Base-by-base conservation (phyloP, 1,140 invertebrate genomes). In the Piezodorus guildinii region DNA sequence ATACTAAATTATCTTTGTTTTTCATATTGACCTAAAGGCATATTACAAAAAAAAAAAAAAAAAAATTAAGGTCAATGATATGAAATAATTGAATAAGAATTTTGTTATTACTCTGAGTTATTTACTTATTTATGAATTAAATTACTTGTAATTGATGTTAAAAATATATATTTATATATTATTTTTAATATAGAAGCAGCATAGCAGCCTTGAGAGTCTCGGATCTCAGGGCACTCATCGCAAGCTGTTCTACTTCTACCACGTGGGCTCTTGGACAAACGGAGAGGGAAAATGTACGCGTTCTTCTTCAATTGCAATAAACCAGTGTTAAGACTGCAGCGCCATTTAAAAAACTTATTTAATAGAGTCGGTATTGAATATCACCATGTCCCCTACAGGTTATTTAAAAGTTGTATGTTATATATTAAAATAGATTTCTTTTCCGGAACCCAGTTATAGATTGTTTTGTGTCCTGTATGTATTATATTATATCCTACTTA, bases 311-410 rank as follows among this genome's bases (percentile, higher is more conserved):
- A 19, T 49, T 8, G n/a, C 21, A 49, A 17, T 49, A 49, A 49
- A 21, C 46, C 46, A 49, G 46, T 49, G n/a, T 49, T 49, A 49
- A 49, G 46, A 21, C 21, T 49, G 21, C 46, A 49, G 46, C 46
- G 46, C 21, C 27, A 56, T 25, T 23, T n/a, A 44, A 56, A 63
- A 21, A 43, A 58, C 39, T 45, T 45, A 23, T 63, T 63, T 34
- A 56, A 27, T 27, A 25, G 51, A 17, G 62, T 63, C 15, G 62
- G 62, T 44, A 58, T 63, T 17, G 62, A 63, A 63, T 63, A 44
- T 63, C 39, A 63, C 44, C 62, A 63, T 27, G 51, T 25, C 43
- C 62, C 51, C 1, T 63, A 58, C 23, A 63, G 62, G 46, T 49
- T 49, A 49, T 49, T 39, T 39, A 1, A 39, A 30, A 39, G 2